A percentile compares a stretch with the other conserved stretches of the same genome.
Evolutionary conservation across 2,888 invertebrate genomes (phyloP).

Genomic region (Acholoe squamosa): DNA sequence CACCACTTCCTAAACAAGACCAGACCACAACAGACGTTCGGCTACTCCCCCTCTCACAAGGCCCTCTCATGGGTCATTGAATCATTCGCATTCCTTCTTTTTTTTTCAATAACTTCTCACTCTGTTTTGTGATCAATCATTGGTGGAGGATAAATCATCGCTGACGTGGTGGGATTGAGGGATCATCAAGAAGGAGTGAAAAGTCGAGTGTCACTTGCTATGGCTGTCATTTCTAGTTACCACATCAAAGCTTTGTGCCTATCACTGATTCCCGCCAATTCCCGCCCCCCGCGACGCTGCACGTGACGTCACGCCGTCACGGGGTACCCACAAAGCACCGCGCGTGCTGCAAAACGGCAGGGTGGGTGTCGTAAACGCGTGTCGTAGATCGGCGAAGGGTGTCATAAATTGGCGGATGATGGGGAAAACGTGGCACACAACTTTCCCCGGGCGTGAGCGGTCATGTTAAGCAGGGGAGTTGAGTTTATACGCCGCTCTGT

Average conservation of each 20-base stretch:
- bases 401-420: conserved; percentile 49
- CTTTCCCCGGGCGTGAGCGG: not conserved
- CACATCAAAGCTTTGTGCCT: conserved; percentile 25
- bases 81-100: not conserved
- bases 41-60: not conserved
- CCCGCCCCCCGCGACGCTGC: not conserved
- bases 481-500: conserved; percentile 12
- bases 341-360: conserved; percentile 3
- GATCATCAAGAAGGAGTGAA: not conserved
- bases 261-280: not conserved
- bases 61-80: not conserved
- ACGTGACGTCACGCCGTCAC: conserved; percentile 38
- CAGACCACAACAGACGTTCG: not conserved
- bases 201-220: conserved; percentile 8
- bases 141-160: not conserved
- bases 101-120: not conserved
- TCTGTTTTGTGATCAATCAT: not conserved
- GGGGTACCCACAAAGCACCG: not conserved
- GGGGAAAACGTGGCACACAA: conserved; percentile 12
- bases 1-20: not conserved
- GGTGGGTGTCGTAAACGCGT: conserved; percentile 38
- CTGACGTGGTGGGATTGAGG: not conserved
- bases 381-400: conserved; percentile 32
- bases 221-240: not conserved
- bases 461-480: conserved; percentile 22